Base-by-base conservation (phyloP, 2,113 vertebrate species). In the Scolopax mira region DNA sequence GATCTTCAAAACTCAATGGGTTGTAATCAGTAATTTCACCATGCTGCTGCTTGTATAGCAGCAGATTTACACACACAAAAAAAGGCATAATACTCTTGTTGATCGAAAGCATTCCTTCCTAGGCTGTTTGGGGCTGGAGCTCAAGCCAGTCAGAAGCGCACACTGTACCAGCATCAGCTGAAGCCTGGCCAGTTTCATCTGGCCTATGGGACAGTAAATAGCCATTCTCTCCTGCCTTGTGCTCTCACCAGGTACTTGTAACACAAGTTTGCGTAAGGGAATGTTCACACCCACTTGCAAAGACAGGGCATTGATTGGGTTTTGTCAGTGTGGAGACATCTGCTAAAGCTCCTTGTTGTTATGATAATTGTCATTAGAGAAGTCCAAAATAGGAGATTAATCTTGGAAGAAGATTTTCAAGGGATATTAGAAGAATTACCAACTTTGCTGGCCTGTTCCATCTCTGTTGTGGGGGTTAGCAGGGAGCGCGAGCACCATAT, bases 41-140 rank as follows among this genome's bases (percentile, higher is more conserved):
- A 22, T 11, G 21, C 37, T 70, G 54, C 49, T 66, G 55, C 44
- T 54, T 39, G 49, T 25, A 42, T 13, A 46, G 77, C 57, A 85
- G 39, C 41, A 44, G 21, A 37, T 69, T 61, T 65, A 31, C 41
- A 33, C 37, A 28, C 48, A 9, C 44, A 35, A 11, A 48, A 52
- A 11, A 66, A n/a, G 27, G 55, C 11, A 55, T 46, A 49, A 37
- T 7, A n/a, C 30, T 5, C 22, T 67, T 55, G 5, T 15, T 67
- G 23, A 65, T 30, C 19, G 57, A 44, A 71, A 72, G 24, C 31
- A 12, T 70, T 89, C 24, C 18, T 65, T 27, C 51, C 33, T 18
- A 10, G 51, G 62, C 22, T 87, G 16, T 33, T 78, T 0, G 0
- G 14, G n/a, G 24, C 28, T 27, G 44, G 15, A 70, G 37, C 23